Conservation (phyloP, 1,140 invertebrate genomes). For the Microvelia longipes region DNA sequence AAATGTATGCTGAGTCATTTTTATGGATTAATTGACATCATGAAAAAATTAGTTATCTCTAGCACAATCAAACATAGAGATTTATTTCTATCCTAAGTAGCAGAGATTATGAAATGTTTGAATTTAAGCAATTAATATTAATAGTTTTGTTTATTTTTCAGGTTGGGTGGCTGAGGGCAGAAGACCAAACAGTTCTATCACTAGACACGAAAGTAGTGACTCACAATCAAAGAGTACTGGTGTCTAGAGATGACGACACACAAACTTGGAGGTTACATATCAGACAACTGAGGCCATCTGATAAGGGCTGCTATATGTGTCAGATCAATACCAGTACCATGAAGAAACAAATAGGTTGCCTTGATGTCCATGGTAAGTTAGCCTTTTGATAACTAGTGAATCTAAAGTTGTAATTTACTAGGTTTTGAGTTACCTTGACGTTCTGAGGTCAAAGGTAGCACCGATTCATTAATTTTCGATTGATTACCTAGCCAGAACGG, state of each 20-base stretch:
- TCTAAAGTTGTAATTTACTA: too few species aligned
- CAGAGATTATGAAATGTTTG: neutral
- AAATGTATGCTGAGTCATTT: too few species aligned
- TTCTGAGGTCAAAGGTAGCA: too few species aligned
- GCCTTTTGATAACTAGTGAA: too few species aligned
- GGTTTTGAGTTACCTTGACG: too few species aligned
- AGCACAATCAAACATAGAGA: too few species aligned
- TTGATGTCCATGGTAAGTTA: slow-evolving; percentile 45
- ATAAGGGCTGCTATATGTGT: slow-evolving; percentile 62
- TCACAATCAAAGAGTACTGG: slow-evolving; percentile 62
- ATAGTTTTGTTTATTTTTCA: slow-evolving; percentile 26
- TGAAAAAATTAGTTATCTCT: too few species aligned
- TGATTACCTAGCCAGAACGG: too few species aligned
- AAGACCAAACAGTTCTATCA: slow-evolving; percentile 74
- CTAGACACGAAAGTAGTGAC: slow-evolving; percentile 73
- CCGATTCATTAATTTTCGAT: too few species aligned
- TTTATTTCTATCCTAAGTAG: too few species aligned
- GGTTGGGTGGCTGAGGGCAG: slow-evolving; percentile 80
- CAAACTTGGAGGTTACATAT: slow-evolving; percentile 60
- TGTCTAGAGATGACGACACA: slow-evolving; percentile 53
- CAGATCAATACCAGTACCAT: slow-evolving; percentile 73
- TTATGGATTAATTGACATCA: too few species aligned
- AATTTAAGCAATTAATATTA: neutral
- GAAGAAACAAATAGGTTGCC: slow-evolving; percentile 64
- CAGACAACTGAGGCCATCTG: slow-evolving; percentile 49